A percentile compares a stretch with the other conserved stretches of the same genome.
Conservation (phyloP, 2,797 vertebrate species). For the Carcharodon carcharias region DNA sequence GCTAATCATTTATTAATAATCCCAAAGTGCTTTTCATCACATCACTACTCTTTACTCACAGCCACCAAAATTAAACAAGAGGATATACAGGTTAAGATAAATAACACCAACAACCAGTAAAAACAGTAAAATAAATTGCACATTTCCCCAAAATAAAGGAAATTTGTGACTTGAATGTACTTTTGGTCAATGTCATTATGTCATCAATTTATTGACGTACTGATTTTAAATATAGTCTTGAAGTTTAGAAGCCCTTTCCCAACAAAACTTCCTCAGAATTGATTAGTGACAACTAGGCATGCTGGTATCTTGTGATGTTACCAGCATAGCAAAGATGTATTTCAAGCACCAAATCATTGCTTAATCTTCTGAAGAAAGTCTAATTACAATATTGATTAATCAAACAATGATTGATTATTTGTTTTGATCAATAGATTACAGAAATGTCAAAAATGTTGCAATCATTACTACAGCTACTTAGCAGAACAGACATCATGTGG, state of each 20-base stretch:
- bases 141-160: background rate
- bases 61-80: background rate
- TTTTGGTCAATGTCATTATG: background rate
- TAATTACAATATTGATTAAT: constrained; percentile 38
- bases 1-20: background rate
- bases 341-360: constrained; percentile 19
- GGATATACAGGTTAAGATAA: background rate
- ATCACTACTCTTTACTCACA: background rate
- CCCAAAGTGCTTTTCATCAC: background rate
- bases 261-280: background rate
- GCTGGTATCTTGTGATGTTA: background rate
- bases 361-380: constrained; percentile 35
- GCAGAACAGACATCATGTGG: constrained; percentile 33
- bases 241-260: background rate
- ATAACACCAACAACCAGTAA: background rate
- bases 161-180: background rate
- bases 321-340: constrained; percentile 3
- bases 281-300: background rate
- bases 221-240: background rate
- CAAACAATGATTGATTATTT: constrained; percentile 38
- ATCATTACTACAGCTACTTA: constrained; percentile 28
- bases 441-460: constrained; percentile 34
- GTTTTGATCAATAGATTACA: constrained; percentile 33
- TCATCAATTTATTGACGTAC: background rate
- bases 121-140: background rate